Evolutionary conservation across 2,888 invertebrate genomes (phyloP).

Genomic region (Diachrysia chrysitis): DNA sequence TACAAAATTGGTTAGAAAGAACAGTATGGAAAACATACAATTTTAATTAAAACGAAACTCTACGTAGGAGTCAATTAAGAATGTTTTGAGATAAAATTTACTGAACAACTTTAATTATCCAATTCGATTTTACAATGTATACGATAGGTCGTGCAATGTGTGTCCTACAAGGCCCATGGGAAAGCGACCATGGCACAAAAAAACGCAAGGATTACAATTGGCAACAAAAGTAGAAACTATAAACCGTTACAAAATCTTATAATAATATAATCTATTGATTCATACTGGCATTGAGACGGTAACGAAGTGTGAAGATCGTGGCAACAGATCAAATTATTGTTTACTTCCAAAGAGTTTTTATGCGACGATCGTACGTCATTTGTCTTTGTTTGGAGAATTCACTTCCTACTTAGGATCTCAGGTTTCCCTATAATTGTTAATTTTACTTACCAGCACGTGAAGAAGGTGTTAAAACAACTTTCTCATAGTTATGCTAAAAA

Average conservation of each 20-base stretch:
- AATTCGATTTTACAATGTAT: slow-evolving; percentile 3
- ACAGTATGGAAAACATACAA: slow-evolving; percentile 6
- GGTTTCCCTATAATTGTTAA: slow-evolving; percentile 49
- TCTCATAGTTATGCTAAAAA: slow-evolving; percentile 51
- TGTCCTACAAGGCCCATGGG: slow-evolving; percentile 14
- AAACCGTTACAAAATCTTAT: slow-evolving; percentile 26
- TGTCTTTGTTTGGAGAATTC: slow-evolving; percentile 53
- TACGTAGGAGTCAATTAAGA: slow-evolving; percentile 39
- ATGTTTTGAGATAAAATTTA: slow-evolving; percentile 14
- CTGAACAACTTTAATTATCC: not conserved
- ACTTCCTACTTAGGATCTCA: slow-evolving; percentile 50
- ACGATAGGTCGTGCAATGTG: not conserved
- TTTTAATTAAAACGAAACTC: slow-evolving; percentile 34
- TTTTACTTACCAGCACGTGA: slow-evolving; percentile 46
- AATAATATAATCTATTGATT: slow-evolving; percentile 46
- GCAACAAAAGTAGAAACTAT: slow-evolving; percentile 33
- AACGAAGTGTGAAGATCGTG: slow-evolving; percentile 79
- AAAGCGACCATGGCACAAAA: slow-evolving; percentile 34
- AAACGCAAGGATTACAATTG: slow-evolving; percentile 29
- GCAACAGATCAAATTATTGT: slow-evolving; percentile 60
- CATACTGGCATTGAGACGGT: slow-evolving; percentile 70
- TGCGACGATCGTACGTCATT: slow-evolving; percentile 52
- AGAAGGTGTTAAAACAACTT: slow-evolving; percentile 50
- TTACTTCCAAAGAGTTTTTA: slow-evolving; percentile 58
- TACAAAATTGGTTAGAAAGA: too few relatives aligned